Evolutionary conservation across 2,888 invertebrate species (phyloP).

Genomic region (Lasius fuliginosus): DNA sequence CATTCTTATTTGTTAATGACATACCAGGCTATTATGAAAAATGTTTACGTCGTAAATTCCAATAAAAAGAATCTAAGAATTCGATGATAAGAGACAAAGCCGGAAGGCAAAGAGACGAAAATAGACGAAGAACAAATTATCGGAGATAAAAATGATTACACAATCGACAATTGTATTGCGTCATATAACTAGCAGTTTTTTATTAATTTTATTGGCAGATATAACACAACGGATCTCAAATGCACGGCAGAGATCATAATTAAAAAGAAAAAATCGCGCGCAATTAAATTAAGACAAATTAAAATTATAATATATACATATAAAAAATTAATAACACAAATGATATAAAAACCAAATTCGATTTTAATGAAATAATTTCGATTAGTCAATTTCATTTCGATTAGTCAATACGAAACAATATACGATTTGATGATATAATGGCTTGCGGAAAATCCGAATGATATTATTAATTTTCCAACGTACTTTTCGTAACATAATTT

Average conservation of each 20-base stretch:
- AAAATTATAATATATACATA: background rate
- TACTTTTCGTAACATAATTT: slow-evolving; percentile 41
- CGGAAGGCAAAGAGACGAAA: background rate
- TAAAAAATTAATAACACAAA: background rate
- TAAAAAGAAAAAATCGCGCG: background rate
- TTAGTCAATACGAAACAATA: background rate
- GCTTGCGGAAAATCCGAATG: background rate
- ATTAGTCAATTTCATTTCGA: background rate
- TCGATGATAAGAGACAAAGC: slow-evolving; percentile 48
- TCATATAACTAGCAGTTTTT: slow-evolving; percentile 79
- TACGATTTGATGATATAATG: background rate
- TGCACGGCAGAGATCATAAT: background rate
- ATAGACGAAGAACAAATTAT: slow-evolving; percentile 63
- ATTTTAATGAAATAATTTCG: background rate
- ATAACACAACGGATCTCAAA: slow-evolving; percentile 75
- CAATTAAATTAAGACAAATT: background rate
- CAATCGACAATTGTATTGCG: slow-evolving; percentile 45
- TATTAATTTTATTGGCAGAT: slow-evolving; percentile 65
- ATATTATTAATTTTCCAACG: background rate
- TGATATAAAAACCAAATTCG: background rate
- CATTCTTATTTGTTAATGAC: slow-evolving; percentile 67
- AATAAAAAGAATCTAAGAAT: slow-evolving; percentile 66
- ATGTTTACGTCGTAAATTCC: slow-evolving; percentile 71
- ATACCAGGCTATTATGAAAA: slow-evolving; percentile 35
- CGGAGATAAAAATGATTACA: slow-evolving; percentile 64